Percentiles rank a stretch among this genome's conserved stretches.
These are phyloP conservation scores for Willowsia nigromaculata DNA, from an alignment of 2,888 invertebrate species.

Conservation along the genomic window DNA sequence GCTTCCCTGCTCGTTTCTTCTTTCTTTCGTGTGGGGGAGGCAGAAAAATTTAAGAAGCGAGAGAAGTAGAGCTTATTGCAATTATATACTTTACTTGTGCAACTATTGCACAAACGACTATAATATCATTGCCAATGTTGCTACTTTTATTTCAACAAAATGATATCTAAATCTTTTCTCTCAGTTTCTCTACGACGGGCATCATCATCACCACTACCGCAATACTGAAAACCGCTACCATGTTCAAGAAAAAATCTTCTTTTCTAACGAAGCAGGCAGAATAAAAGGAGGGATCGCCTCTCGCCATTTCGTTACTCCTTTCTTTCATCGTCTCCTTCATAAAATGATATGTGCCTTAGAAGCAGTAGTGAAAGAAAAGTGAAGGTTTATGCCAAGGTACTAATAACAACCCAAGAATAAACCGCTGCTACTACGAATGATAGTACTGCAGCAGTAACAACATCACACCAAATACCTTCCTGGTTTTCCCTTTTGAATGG, in stretches of 20 bases:
- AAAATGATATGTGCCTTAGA: conserved; percentile 6
- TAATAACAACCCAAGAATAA: not conserved
- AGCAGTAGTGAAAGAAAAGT: not conserved
- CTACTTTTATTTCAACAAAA: not conserved
- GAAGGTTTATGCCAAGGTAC: not conserved
- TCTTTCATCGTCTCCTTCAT: conserved; percentile 23
- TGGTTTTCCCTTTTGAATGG: not conserved
- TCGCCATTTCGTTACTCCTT: not conserved
- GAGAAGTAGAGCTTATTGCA: conserved; percentile 25
- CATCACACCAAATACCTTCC: not conserved
- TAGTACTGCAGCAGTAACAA: not conserved
- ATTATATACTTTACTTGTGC: conserved; percentile 28
- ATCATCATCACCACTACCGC: not conserved
- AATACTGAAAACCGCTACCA: not conserved
- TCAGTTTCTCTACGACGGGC: not conserved
- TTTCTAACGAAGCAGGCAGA: not conserved
- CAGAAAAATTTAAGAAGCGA: not conserved
- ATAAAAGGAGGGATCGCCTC: not conserved
- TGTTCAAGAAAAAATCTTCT: not conserved
- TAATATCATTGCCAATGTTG: not conserved
- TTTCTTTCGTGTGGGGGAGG: not conserved
- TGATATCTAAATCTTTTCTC: conserved; percentile 54
- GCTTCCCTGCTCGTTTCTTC: not conserved
- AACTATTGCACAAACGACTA: not conserved
- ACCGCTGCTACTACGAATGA: not conserved